Conservation (phyloP, 1,140 invertebrate species). For the Hyphantria cunea region DNA sequence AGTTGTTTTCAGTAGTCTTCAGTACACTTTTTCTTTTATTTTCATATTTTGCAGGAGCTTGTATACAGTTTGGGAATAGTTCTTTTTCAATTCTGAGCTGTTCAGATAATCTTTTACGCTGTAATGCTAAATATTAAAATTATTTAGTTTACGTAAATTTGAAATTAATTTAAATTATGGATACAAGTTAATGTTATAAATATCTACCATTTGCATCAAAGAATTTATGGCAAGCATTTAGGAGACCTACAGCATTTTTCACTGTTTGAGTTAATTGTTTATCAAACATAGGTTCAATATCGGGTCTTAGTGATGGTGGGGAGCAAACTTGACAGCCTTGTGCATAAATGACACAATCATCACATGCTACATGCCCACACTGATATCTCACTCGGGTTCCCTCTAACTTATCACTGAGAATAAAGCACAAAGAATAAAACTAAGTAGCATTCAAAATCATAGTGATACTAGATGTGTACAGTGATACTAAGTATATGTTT, state of each 20-base stretch:
- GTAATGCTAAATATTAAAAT: constrained; percentile 48
- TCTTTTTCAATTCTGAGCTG: constrained; percentile 64
- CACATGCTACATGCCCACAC: constrained; percentile 62
- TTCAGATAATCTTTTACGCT: constrained; percentile 57
- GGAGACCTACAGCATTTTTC: constrained; percentile 46
- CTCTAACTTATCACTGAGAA: constrained; percentile 55
- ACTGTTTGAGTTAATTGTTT: constrained; percentile 40
- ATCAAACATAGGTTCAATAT: constrained; percentile 33
- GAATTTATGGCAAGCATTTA: constrained; percentile 51
- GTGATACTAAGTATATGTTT: no score
- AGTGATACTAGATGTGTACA: not conserved
- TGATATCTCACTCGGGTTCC: constrained; percentile 47
- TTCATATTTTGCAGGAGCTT: constrained; percentile 63
- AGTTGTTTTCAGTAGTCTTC: constrained; percentile 54
- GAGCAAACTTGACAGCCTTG: constrained; percentile 52
- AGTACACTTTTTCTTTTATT: constrained; percentile 61
- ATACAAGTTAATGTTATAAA: not conserved
- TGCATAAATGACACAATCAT: constrained; percentile 43
- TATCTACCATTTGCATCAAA: constrained; percentile 62
- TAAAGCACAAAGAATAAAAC: not conserved
- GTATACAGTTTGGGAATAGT: constrained; percentile 72
- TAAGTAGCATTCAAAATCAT: not conserved
- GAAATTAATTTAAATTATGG: not conserved
- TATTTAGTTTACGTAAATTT: constrained; percentile 5
- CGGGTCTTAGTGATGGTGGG: constrained; percentile 18